Base-by-base conservation (phyloP, 2,888 invertebrate genomes). In the Dendrolimus houi region DNA sequence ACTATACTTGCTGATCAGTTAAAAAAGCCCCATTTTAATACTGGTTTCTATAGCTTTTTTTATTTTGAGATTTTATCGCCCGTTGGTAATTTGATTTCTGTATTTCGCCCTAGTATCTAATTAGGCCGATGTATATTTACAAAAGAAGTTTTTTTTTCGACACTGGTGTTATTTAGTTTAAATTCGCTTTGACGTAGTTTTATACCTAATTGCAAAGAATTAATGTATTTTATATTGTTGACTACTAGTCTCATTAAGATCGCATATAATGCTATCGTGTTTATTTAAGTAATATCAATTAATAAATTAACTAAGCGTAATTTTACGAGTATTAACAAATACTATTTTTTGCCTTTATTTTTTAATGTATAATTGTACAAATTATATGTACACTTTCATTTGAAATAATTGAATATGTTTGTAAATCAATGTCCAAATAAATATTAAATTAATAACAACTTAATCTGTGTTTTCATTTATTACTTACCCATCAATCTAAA, bases 401-500 rank as follows among this genome's bases (percentile, higher is more conserved):
- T 71, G 73, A 69, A 77, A 74, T 73, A 76, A 79, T 77, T 73
- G 76, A 80, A 79, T 78, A 81, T 81, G 81, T 83, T 83, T 87
- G 84, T 87, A 87, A 87, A 87, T 87, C 75, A 76, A 87, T 83
- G 80, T 84, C 77, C 66, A 72, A 75, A 87, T 85, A 88, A 88
- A 87, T 87, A 83, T 79, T 87, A 85, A 85, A 86, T 80, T 70
- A 77, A 79, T 83, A 83, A 81, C 77, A 77, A 59, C 52, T 53
- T 8, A 41, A 58, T 29, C 29, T 29, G 29, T 29, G 29, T 29
- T 29, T 29, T 29, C 6, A 29, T 29, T 29, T 29, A 29, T 29
- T 29, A 29, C 29, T 1, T 29, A 29, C 6, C 3, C 29, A 29
- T 29, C 29, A 29, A 29, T 29, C 3, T 29, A 29, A 29, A 29